Percentiles rank a stretch among this genome's conserved stretches.
phyloP scores from a whole-genome alignment of 2,888 invertebrate species.

The Ligdia adustata region DNA sequence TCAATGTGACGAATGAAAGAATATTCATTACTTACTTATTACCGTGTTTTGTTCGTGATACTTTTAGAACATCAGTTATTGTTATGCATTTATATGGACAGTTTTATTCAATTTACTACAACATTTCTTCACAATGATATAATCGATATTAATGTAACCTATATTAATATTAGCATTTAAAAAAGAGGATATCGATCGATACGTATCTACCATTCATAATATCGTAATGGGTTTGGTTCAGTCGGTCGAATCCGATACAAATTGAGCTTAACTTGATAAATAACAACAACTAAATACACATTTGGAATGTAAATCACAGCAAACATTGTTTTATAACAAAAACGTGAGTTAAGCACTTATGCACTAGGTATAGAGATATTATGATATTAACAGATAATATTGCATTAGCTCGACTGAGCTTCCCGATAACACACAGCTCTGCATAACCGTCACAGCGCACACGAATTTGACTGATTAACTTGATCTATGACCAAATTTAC shows the following conservation, averaged over 20 bases:
- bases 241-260: constrained; percentile 31
- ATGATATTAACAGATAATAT: constrained; percentile 21
- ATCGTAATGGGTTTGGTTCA: constrained; percentile 37
- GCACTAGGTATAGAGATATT: constrained; percentile 11
- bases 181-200: constrained; percentile 3
- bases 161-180: constrained; percentile 1
- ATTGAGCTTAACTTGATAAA: constrained; percentile 24
- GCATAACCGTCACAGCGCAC: constrained; percentile 29
- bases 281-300: constrained; percentile 19
- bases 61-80: not conserved
- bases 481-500: constrained; percentile 36
- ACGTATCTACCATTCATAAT: constrained; percentile 5
- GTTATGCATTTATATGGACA: constrained; percentile 4
- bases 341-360: constrained; percentile 20
- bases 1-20: too few species aligned
- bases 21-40: too few species aligned
- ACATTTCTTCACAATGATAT: constrained; percentile 6
- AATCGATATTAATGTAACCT: constrained; percentile 4
- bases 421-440: constrained; percentile 14
- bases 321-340: constrained; percentile 23
- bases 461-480: constrained; percentile 32
- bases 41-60: too few species aligned
- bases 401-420: constrained; percentile 31
- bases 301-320: constrained; percentile 33
- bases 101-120: constrained; percentile 2